Evolutionary conservation across 2,797 vertebrate species (phyloP), one percentile per base, ranked within the genome.

Genomic region (Podarcis siculus): DNA sequence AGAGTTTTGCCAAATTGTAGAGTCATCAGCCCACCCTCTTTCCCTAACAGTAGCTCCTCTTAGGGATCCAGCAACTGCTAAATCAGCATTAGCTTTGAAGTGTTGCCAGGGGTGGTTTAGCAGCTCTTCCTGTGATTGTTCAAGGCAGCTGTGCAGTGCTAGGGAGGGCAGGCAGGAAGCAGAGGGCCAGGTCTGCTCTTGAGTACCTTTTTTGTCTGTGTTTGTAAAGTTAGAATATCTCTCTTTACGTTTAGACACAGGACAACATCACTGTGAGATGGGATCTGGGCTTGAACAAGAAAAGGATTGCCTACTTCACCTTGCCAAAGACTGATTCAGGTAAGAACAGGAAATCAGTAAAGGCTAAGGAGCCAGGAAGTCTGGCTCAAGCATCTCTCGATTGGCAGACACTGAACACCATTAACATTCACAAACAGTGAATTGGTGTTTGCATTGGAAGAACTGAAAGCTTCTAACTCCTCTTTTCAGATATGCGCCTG

Each of bases 211-310:
- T 91, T 55, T 87, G 58, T 27, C 15, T 19, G 58, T 61, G 10
- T 64, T 61, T 35, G 5, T 25, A 88, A 76, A 32, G 71, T 94
- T 2, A 89, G 91, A 66, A 83, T 1, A 19, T 84, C 39, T 80
- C 92, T 90, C 64, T 89, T 58, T 92, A 35, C 86, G 83, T 58
- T 91, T 95, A 99, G 99, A 99, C 99, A 90, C 99, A 99, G 96
- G 99, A 99, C 96, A 99, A 99, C 97, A 99, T 99, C 97, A 99
- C 99, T 23, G 99, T 99, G 95, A 98, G 99, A 95, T 99, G 99
- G 99, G 99, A 99, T 97, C 98, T 99, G 96, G 99, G 99, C 87
- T 98, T 99, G 96, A 99, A 99, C 98, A 99, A 99, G 98, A 99
- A 99, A 95, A 97, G 99, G 97, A 99, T 99, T 97, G 99, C 99